Evolutionary conservation across 2,797 vertebrate genomes (phyloP).

Genomic region (Uromys caudimaculatus): DNA sequence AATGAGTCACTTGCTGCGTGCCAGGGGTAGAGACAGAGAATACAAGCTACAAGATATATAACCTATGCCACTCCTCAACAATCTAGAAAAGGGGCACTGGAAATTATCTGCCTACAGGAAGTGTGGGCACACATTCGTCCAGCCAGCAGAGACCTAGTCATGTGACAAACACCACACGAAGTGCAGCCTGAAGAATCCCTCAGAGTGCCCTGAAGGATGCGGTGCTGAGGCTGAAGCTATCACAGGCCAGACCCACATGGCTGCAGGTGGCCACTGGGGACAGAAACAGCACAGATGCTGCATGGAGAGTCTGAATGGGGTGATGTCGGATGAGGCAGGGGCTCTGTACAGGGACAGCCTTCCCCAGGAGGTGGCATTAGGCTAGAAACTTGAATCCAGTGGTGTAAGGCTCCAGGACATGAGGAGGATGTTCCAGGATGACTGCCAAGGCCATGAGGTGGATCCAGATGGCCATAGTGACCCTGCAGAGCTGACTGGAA

Average conservation of each 20-base stretch:
- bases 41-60: neutral
- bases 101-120: neutral
- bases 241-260: no score
- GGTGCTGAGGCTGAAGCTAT: neutral
- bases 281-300: neutral
- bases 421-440: neutral
- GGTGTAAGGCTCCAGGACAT: neutral
- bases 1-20: no score
- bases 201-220: fast-evolving
- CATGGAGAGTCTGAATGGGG: fast-evolving
- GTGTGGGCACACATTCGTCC: fast-evolving
- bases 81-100: neutral
- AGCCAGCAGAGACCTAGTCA: no score
- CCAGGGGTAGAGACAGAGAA: neutral
- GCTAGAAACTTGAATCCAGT: neutral
- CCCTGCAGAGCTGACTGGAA: neutral
- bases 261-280: no score
- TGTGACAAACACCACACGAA: fast-evolving
- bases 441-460: neutral
- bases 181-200: fast-evolving
- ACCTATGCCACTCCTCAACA: neutral
- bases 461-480: fast-evolving
- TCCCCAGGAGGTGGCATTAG: neutral
- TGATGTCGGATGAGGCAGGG: neutral
- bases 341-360: neutral